Conservation (phyloP, 2,113 vertebrate species). For the Corynorhinus townsendii region DNA sequence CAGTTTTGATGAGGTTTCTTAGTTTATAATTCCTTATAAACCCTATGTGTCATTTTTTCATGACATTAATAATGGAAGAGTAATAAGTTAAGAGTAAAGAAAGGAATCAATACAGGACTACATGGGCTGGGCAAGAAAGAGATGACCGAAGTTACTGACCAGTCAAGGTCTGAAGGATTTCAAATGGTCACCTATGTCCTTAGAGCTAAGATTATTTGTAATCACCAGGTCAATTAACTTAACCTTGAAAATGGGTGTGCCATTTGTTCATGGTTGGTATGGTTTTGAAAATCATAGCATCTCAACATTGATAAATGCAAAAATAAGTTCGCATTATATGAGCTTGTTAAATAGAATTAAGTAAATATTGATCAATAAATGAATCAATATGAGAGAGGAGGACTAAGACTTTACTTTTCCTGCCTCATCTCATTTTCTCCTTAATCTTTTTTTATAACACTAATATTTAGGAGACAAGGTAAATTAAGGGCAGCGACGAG, state of each 20-base stretch:
- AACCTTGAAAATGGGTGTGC: not conserved
- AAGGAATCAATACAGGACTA: not conserved
- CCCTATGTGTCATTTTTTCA: not conserved
- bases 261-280: not conserved
- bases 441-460: not conserved
- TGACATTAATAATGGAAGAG: not conserved
- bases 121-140: not conserved
- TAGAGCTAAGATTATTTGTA: not conserved
- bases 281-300: not conserved
- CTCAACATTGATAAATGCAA: not conserved
- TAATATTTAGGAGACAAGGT: slow-evolving; percentile 52
- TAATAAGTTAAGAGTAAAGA: not conserved
- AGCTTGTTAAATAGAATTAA: not conserved
- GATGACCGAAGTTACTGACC: not conserved
- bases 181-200: not conserved
- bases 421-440: not conserved
- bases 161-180: not conserved
- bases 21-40: not conserved
- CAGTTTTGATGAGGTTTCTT: not conserved
- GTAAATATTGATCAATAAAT: not conserved
- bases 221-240: not conserved
- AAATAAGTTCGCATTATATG: not conserved
- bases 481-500: slow-evolving; percentile 24
- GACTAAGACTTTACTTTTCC: not conserved
- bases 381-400: not conserved